Evolutionary conservation across 1,140 invertebrate species (phyloP), one percentile per base, ranked within the genome.

Genomic region (Scaptomyza montana): DNA sequence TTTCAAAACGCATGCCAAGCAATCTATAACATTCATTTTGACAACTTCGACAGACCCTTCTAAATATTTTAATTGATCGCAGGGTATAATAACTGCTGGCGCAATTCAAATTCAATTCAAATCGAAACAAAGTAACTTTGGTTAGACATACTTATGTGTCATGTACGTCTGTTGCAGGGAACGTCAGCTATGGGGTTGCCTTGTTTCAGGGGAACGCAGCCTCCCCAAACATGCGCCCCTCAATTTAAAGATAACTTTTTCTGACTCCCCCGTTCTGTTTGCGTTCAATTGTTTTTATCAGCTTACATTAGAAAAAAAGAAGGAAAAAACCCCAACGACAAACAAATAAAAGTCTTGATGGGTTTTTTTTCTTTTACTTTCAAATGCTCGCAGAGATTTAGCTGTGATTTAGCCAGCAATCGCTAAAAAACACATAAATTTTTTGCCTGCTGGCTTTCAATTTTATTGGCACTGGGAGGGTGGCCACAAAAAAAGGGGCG

Each of bases 221-320:
- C 67, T 51, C 30, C 60, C 67, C 49, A 1, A 56, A 49, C 60
- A 51, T 28, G 39, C 65, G 43, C 63, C 79, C 84, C 84, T 84
- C 80, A 82, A 87, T 89, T 87, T 87, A 84, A 89, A 89, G 84
- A 87, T 87, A 89, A 77, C 84, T 74, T 82, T 77, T 78, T 5
- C 30, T 13, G 30, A 62, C 55, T 61, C 74, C 73, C 73, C 69
- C 66, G 56, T 54, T 59, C 62, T 87, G 85, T 84, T 85, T 84
- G 85, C 84, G 73, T 87, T 87, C 84, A 87, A 89, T 89, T 89
- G 84, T 89, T 89, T 89, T 89, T 89, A 89, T 89, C 84, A 89
- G 84, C 80, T 89, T 89, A 89, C 84, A 89, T 89, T 89, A 54
- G 16, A 16, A 73, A 85, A 74, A 77, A 66, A 50, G n/a, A 68